Evolutionary conservation across 2,888 invertebrate genomes (phyloP).

Genomic region (Resseliella maxima): DNA sequence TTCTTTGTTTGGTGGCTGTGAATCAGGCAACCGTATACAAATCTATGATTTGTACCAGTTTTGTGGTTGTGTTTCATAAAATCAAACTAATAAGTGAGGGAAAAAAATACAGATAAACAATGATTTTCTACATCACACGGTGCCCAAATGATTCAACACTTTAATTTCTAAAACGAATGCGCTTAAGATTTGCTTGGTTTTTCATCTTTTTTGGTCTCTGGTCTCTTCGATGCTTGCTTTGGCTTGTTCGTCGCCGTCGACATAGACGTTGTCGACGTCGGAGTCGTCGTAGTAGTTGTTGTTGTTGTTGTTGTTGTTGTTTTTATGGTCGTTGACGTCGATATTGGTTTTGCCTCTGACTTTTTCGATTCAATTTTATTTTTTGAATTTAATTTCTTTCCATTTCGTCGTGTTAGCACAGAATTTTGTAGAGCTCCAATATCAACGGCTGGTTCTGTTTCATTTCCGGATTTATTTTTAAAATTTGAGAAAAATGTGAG

Average conservation of each 20-base stretch:
- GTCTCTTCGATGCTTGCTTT: not conserved
- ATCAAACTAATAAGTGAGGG: not conserved
- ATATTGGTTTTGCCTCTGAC: no score
- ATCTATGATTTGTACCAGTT: not conserved
- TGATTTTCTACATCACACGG: not conserved
- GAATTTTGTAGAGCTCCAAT: conserved; percentile 61
- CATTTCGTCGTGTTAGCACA: conserved; percentile 62
- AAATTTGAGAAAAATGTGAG: conserved; percentile 88
- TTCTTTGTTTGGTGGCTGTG: no score
- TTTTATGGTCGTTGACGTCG: not conserved
- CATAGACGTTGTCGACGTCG: not conserved
- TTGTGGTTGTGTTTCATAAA: not conserved
- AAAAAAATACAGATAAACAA: not conserved
- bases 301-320: not conserved
- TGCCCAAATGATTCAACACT: not conserved
- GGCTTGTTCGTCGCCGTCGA: not conserved
- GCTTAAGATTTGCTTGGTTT: not conserved
- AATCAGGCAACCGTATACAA: not conserved
- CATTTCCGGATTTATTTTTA: conserved; percentile 72
- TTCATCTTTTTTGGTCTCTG: not conserved
- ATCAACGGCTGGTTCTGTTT: conserved; percentile 58
- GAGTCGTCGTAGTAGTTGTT: not conserved
- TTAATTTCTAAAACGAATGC: not conserved
- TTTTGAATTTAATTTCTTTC: not conserved
- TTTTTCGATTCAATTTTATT: not conserved